Conservation (phyloP, 2,113 vertebrate species). For the Dipodomys ordii region DNA sequence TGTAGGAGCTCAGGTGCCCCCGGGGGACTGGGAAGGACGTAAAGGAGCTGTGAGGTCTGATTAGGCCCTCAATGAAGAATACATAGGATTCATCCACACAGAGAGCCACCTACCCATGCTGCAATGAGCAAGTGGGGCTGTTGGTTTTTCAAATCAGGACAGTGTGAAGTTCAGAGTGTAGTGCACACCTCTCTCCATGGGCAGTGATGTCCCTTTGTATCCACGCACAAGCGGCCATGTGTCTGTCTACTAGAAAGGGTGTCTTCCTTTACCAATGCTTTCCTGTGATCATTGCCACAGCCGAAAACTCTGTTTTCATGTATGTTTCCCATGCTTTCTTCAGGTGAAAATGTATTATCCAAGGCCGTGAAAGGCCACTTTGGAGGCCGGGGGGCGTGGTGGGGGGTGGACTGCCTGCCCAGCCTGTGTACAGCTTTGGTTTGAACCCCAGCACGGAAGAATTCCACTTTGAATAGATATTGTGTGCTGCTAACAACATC, state of each 20-base stretch:
- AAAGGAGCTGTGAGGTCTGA: not conserved
- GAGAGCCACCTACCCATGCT: not conserved
- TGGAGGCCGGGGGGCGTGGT: too few relatives aligned
- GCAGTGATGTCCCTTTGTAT: not conserved
- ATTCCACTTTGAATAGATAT: not conserved
- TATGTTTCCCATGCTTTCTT: not conserved
- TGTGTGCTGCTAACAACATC: slow-evolving; percentile 28
- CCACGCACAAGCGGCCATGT: not conserved
- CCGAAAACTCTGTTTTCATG: not conserved
- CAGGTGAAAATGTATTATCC: not conserved
- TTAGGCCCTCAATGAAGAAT: not conserved
- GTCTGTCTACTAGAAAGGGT: not conserved
- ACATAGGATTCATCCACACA: not conserved
- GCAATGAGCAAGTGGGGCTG: not conserved
- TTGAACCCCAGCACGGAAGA: too few relatives aligned
- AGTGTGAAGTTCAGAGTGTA: not conserved
- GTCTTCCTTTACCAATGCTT: not conserved
- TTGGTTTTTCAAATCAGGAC: not conserved
- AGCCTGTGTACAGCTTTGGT: too few relatives aligned
- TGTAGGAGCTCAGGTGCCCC: not conserved
- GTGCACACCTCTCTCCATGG: not conserved
- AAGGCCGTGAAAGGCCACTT: not conserved
- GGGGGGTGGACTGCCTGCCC: too few relatives aligned
- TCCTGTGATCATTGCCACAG: not conserved
- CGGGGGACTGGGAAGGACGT: not conserved